Evolutionary conservation across 2,113 vertebrate species (phyloP).

Genomic region (Rynchops niger): DNA sequence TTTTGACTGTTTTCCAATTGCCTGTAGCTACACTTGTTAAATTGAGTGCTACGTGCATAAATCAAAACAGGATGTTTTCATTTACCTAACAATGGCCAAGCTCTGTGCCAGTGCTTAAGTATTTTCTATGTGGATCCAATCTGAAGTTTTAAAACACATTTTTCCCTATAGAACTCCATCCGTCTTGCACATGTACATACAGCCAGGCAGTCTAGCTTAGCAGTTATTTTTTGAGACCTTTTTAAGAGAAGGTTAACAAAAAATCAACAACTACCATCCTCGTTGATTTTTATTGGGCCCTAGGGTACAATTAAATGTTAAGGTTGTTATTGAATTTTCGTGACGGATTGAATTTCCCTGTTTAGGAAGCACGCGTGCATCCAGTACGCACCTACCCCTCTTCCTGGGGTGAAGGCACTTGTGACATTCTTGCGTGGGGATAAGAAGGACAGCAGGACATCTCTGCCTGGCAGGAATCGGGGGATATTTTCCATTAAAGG

Average conservation of each 20-base stretch:
- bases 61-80: conserved; percentile 58
- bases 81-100: neutral
- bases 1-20: conserved; percentile 67
- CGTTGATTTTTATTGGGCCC: conserved; percentile 21
- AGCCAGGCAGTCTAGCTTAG: neutral
- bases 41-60: conserved; percentile 39
- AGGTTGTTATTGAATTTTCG: conserved; percentile 46
- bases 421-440: neutral
- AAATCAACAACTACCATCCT: neutral
- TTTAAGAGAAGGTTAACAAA: conserved; percentile 3
- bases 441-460: neutral
- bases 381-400: neutral
- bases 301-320: conserved; percentile 25
- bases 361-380: neutral
- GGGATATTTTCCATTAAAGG: neutral
- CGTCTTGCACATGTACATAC: neutral
- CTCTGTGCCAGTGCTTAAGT: neutral
- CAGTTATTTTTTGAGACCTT: neutral
- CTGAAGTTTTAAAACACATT: neutral
- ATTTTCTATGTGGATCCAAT: neutral
- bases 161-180: neutral
- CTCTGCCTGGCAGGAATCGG: neutral
- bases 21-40: conserved; percentile 65
- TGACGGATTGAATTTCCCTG: conserved; percentile 39
- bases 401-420: neutral